Evolutionary conservation across 2,888 invertebrate species (phyloP).

Genomic region (Eupithecia abbreviata): DNA sequence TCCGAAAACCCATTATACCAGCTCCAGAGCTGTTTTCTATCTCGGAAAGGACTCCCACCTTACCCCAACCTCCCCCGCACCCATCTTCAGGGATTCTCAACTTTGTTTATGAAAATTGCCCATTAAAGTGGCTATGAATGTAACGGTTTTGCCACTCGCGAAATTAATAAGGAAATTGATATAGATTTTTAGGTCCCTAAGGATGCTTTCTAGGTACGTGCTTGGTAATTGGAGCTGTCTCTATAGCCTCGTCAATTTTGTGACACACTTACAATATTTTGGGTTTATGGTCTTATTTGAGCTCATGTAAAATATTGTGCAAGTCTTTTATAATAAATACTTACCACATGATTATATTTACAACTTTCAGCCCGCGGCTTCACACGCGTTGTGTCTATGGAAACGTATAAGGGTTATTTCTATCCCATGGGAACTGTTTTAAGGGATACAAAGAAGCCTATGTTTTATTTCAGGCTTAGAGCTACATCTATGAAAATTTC

Average conservation of each 20-base stretch:
- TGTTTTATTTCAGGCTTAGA: too few relatives aligned
- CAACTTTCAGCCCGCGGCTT: too few relatives aligned
- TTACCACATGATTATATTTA: too few relatives aligned
- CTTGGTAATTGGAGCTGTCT: conserved; percentile 31
- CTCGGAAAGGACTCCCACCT: conserved; percentile 78
- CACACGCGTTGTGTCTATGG: too few relatives aligned
- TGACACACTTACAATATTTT: conserved; percentile 16
- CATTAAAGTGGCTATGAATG: conserved; percentile 84
- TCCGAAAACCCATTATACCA: conserved; percentile 89
- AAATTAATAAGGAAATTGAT: conserved; percentile 84
- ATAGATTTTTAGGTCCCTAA: conserved; percentile 71
- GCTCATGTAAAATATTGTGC: background rate
- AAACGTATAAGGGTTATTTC: too few relatives aligned
- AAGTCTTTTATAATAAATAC: too few relatives aligned
- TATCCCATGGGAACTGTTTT: too few relatives aligned
- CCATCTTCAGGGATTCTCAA: conserved; percentile 76
- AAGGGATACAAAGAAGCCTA: too few relatives aligned
- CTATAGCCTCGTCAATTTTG: conserved; percentile 22
- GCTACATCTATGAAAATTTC: too few relatives aligned
- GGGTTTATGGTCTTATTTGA: background rate
- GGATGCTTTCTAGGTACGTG: conserved; percentile 44
- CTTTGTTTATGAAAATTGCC: conserved; percentile 84
- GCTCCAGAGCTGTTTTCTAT: conserved; percentile 86
- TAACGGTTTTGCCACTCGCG: conserved; percentile 81
- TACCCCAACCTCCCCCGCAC: conserved; percentile 55